phyloP scores from a whole-genome alignment of 1,140 invertebrate species.

The Temnothorax curvispinosus region DNA sequence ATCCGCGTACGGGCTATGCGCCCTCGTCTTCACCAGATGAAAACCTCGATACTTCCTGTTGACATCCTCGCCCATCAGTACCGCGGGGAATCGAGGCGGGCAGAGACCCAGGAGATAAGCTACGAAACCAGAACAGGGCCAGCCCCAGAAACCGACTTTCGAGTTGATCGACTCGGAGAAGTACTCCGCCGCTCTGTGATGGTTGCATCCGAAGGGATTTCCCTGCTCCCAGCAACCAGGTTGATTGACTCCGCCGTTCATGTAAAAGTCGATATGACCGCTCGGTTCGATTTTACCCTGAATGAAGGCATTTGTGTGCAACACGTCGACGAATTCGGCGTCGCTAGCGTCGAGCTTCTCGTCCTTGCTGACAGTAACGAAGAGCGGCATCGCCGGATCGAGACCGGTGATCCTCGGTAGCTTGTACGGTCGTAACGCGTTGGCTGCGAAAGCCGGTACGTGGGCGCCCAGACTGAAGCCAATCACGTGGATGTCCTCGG shows the following conservation, averaged over 20 bases:
- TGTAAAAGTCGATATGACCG: slow-evolving; percentile 91
- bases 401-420: slow-evolving; percentile 88
- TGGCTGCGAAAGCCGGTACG: slow-evolving; percentile 87
- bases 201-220: slow-evolving; percentile 87
- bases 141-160: slow-evolving; percentile 90
- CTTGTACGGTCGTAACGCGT: slow-evolving; percentile 85
- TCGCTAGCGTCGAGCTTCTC: slow-evolving; percentile 90
- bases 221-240: slow-evolving; percentile 87
- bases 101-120: slow-evolving; percentile 88
- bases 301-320: slow-evolving; percentile 91
- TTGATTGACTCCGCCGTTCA: slow-evolving; percentile 90
- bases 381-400: slow-evolving; percentile 90
- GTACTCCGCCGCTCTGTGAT: slow-evolving; percentile 89
- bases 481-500: slow-evolving; percentile 88
- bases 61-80: slow-evolving; percentile 81
- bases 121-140: slow-evolving; percentile 88
- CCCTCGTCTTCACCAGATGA: slow-evolving; percentile 80
- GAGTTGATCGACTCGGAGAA: slow-evolving; percentile 92
- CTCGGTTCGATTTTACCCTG: slow-evolving; percentile 88
- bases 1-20: slow-evolving; percentile 79
- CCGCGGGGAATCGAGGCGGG: slow-evolving; percentile 80
- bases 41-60: slow-evolving; percentile 74
- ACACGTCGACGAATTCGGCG: slow-evolving; percentile 90
- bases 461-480: slow-evolving; percentile 91
- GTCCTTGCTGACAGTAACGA: slow-evolving; percentile 85